Percentiles rank a stretch among this genome's conserved stretches.
Conservation (phyloP, 2,113 vertebrate genomes). For the Corythaeola cristata region DNA sequence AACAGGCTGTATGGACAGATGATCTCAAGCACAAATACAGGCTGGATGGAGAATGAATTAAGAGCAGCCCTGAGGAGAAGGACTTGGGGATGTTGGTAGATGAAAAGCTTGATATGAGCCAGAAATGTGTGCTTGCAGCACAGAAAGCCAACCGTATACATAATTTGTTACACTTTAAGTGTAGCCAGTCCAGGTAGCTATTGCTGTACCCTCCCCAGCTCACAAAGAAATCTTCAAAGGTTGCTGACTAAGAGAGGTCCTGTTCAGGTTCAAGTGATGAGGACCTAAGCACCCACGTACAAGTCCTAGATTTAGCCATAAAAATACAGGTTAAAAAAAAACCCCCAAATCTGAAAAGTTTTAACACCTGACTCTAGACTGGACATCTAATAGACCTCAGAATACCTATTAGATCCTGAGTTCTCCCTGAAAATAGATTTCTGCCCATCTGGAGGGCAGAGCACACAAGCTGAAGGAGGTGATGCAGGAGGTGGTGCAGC, state of each 20-base stretch:
- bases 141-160: too few relatives aligned
- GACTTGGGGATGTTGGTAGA: too few relatives aligned
- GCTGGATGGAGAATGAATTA: too few relatives aligned
- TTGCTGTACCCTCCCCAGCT: neutral
- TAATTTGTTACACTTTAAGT: neutral
- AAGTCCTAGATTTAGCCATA: neutral
- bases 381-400: neutral
- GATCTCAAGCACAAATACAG: too few relatives aligned
- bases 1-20: accelerated
- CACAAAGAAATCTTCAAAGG: neutral
- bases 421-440: neutral
- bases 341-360: neutral
- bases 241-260: neutral
- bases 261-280: neutral
- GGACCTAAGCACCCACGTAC: accelerated
- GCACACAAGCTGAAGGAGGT: neutral
- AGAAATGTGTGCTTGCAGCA: too few relatives aligned
- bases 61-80: too few relatives aligned
- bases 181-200: neutral
- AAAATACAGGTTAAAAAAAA: neutral
- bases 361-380: neutral
- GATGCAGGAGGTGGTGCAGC: accelerated
- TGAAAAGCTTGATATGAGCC: too few relatives aligned
- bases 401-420: neutral
- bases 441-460: neutral